These are phyloP conservation scores for Gavialis gangeticus DNA, from an alignment of 2,113 vertebrate genomes.

Conservation along the genomic window DNA sequence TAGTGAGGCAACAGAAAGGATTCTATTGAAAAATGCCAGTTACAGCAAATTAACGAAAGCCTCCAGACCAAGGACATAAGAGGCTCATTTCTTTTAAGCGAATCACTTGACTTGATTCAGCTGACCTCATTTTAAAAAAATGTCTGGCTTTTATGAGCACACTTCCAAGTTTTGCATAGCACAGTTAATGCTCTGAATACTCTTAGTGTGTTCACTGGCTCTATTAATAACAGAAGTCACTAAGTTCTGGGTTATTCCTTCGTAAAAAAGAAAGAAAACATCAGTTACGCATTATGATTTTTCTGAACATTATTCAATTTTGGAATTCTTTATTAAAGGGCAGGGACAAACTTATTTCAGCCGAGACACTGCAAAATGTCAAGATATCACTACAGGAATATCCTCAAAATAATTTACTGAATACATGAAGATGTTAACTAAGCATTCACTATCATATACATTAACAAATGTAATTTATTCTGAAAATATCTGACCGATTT, in stretches of 20 bases:
- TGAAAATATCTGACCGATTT: neutral
- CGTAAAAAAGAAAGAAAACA: slow-evolving; percentile 32
- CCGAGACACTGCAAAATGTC: neutral
- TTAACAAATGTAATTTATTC: slow-evolving; percentile 25
- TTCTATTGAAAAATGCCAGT: neutral
- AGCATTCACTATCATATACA: neutral
- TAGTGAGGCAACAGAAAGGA: neutral
- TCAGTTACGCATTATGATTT: slow-evolving; percentile 9
- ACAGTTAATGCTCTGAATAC: neutral
- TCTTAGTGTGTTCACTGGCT: neutral
- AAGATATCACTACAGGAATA: neutral
- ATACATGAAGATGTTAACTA: slow-evolving; percentile 8
- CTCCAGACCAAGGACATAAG: neutral
- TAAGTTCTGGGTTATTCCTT: slow-evolving; percentile 4
- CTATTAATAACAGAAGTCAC: neutral
- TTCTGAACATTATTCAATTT: slow-evolving; percentile 46
- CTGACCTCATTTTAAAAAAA: neutral
- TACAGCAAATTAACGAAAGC: neutral
- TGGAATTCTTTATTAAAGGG: slow-evolving; percentile 30
- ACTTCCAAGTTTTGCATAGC: neutral
- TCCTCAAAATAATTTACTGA: neutral
- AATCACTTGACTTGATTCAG: neutral
- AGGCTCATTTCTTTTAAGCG: neutral
- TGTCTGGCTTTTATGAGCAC: neutral
- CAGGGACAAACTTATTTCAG: slow-evolving; percentile 24